These are phyloP conservation scores for Schizothorax lantsangensis DNA, from an alignment of 2,797 vertebrate genomes.

Conservation along the genomic window DNA sequence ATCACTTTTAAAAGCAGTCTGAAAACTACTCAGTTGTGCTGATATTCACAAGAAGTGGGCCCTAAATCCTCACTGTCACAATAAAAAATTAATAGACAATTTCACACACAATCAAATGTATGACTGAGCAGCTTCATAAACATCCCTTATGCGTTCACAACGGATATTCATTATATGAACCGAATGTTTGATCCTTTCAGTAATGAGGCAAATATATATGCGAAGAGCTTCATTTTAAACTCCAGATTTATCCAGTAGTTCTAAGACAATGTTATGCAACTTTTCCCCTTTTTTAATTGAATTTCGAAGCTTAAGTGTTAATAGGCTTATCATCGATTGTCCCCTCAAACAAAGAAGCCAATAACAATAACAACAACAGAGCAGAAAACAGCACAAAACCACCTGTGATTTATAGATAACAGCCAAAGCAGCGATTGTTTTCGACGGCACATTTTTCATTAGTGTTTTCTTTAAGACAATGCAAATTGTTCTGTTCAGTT, in stretches of 20 bases:
- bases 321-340: conserved; percentile 74
- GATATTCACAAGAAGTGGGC: not conserved
- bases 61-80: not conserved
- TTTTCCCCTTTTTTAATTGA: not conserved
- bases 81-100: not conserved
- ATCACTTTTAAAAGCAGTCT: not conserved
- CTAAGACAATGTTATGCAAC: not conserved
- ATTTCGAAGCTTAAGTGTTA: conserved; percentile 56
- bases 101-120: not conserved
- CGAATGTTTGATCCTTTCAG: not conserved
- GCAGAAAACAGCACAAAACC: conserved; percentile 15
- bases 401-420: conserved; percentile 51
- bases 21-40: not conserved
- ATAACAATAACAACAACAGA: conserved; percentile 60
- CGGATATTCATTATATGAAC: not conserved
- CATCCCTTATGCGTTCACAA: not conserved
- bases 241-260: not conserved
- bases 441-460: not conserved
- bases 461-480: not conserved
- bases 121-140: not conserved
- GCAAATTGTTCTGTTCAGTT: conserved; percentile 5
- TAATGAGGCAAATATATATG: conserved; percentile 9
- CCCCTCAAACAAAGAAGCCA: conserved; percentile 61
- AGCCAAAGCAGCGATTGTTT: not conserved
- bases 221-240: not conserved